Evolutionary conservation across 30 jellyfish, hydroid and myxozoan species (phyloP).

Genomic region (Phacellophora camtschatica): DNA sequence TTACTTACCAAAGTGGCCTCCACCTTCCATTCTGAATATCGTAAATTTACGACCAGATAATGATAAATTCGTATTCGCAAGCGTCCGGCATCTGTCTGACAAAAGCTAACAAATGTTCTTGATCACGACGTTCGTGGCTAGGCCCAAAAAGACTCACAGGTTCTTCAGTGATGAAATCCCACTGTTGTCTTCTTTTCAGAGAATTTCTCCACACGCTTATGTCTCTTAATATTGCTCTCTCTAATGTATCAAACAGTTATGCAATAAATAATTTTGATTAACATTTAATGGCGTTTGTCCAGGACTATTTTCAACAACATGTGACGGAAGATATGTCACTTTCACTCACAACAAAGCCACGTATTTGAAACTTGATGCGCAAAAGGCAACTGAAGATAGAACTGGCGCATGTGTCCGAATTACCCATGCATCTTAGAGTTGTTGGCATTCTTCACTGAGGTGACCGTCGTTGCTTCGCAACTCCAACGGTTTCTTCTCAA

Average conservation of each 20-base stretch:
- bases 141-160: too few species aligned
- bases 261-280: too few species aligned
- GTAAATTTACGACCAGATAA: neutral
- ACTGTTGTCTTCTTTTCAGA: too few species aligned
- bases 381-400: neutral
- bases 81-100: neutral
- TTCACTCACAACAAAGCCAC: neutral
- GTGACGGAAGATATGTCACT: neutral
- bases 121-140: too few species aligned
- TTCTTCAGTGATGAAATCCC: too few species aligned
- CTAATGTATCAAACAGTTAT: too few species aligned
- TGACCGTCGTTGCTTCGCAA: neutral
- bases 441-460: neutral
- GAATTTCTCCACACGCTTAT: too few species aligned
- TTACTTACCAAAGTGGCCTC: too few species aligned
- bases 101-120: too few species aligned
- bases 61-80: neutral
- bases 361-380: neutral
- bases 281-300: neutral
- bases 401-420: neutral
- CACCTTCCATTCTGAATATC: too few species aligned
- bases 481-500: neutral
- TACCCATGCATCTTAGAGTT: neutral
- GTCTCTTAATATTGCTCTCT: too few species aligned
- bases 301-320: neutral